Evolutionary conservation across 2,797 vertebrate genomes (phyloP).

Genomic region (Myotis daubentonii): DNA sequence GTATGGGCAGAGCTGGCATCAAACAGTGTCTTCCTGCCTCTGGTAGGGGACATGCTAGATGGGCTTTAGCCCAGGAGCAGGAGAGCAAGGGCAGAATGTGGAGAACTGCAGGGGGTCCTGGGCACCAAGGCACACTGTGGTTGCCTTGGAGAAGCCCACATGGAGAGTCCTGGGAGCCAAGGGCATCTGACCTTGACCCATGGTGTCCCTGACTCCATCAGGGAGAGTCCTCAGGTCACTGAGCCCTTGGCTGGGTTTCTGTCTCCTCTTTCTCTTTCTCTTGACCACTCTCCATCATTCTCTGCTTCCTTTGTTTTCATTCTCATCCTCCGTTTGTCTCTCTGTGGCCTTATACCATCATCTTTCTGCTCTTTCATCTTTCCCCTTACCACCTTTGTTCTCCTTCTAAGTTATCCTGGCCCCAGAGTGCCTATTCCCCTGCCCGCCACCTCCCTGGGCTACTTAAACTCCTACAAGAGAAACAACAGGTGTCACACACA

Average conservation of each 20-base stretch:
- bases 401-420: background rate
- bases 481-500: background rate
- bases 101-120: background rate
- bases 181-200: background rate
- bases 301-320: background rate
- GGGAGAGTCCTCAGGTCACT: background rate
- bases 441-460: too few relatives aligned
- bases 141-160: background rate
- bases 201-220: accelerated
- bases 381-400: background rate
- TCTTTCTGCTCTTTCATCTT: background rate
- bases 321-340: background rate
- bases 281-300: background rate
- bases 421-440: accelerated
- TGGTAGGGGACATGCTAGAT: background rate
- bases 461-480: background rate
- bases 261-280: background rate
- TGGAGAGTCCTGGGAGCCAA: background rate
- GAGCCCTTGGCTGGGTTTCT: too few relatives aligned
- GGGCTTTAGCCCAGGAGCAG: background rate
- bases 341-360: background rate
- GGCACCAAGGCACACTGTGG: background rate
- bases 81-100: background rate
- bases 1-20: too few relatives aligned
- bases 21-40: background rate